Conservation (phyloP, 2,797 vertebrate genomes). For the Meriones psammophilus region DNA sequence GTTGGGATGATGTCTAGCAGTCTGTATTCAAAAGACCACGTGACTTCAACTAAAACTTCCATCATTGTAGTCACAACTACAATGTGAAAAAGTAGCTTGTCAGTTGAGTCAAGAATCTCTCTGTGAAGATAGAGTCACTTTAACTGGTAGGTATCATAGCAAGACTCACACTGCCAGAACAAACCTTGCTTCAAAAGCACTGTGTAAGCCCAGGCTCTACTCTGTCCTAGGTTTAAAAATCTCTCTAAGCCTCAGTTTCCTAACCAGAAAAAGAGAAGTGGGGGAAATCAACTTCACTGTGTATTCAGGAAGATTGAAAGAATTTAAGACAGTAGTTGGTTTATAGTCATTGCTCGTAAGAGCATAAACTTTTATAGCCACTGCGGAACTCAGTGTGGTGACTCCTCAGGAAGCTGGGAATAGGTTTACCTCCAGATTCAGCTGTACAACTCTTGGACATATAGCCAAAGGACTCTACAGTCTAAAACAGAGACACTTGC, state of each 20-base stretch:
- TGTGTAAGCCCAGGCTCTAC: not conserved
- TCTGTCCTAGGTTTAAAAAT: not conserved
- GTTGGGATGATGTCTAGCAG: not conserved
- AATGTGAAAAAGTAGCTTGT: not conserved
- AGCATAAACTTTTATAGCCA: not conserved
- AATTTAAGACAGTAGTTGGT: not conserved
- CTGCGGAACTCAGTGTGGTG: not conserved
- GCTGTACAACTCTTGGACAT: not conserved
- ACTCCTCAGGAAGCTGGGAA: not conserved
- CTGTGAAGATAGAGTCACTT: not conserved
- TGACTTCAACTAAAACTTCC: not conserved
- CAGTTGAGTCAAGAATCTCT: not conserved
- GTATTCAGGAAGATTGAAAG: not conserved
- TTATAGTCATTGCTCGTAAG: not conserved
- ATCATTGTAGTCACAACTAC: not conserved
- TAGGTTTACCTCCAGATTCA: not conserved
- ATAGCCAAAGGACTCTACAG: not conserved
- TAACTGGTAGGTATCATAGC: not conserved
- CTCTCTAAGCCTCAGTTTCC: not conserved
- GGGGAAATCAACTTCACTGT: not conserved
- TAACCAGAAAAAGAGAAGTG: conserved; percentile 8
- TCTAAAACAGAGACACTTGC: not conserved
- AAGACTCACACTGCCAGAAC: not conserved
- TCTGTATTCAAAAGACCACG: conserved; percentile 11
- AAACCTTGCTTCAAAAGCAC: not conserved